Evolutionary conservation across 1,140 invertebrate genomes (phyloP), one percentile per base, ranked within the genome.

Genomic region (Leucophenga varia): DNA sequence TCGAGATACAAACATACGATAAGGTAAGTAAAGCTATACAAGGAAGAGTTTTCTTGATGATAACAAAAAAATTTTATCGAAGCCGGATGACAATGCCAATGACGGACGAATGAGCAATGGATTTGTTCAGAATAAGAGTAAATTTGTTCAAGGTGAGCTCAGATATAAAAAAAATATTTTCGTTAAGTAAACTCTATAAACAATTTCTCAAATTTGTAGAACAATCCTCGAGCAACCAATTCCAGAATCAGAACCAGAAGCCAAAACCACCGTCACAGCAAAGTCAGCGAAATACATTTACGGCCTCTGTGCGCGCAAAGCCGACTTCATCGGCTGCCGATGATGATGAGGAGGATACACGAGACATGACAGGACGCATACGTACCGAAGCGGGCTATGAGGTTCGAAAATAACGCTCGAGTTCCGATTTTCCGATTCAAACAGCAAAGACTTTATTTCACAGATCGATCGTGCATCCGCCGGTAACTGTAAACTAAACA

Each of bases 381-480:
- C 81, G 85, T 52, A 86, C 87, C 2, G 85, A 88, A 19, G 81
- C 81, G 54, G 90, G 90, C 48, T 76, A 85, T 45, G 89, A 91
- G 83, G 90, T 91, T n/a, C n/a, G 70, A 72, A 9, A 13, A 7
- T 30, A 8, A 8, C n/a, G 7, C 25, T n/a, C 25, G 25, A 30
- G 25, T 30, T 30, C 25, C 25, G 25, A 30, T 30, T 30, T n/a
- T n/a, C n/a, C n/a, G n/a, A n/a, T n/a, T n/a, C 9, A 31, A 43
- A 1, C 10, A 14, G 14, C 13, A 18, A 10, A 21, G 21, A 25
- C 9, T 60, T 43, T 43, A 53, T 55, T 65, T 59, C 71, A 14
- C 55, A 94, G 89, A 94, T 95, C 64, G 90, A 93, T 64, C 81
- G 90, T 52, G 87, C 88, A 2, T 94, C 91, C 71, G 93, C 93